phyloP scores from a whole-genome alignment of 2,888 invertebrate genomes.

The Dione juno region DNA sequence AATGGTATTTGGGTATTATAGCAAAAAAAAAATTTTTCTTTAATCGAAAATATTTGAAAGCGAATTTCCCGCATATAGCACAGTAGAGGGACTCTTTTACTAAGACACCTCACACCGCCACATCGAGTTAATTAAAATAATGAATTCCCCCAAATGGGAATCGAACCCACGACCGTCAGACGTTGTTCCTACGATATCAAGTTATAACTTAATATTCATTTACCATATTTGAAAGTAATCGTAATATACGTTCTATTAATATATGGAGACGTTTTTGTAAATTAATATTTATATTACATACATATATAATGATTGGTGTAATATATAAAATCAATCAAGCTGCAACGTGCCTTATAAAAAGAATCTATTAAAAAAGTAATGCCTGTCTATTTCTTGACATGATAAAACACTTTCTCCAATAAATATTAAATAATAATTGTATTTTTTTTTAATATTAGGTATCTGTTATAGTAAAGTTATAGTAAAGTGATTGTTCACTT shows the following conservation, averaged over 20 bases:
- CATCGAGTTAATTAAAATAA: too few relatives aligned
- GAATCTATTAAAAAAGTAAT: background rate
- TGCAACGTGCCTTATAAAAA: background rate
- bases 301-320: background rate
- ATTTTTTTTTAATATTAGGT: background rate
- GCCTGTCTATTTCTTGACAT: background rate
- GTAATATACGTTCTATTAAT: background rate
- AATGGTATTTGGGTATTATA: too few relatives aligned
- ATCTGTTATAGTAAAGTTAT: too few relatives aligned
- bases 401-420: background rate
- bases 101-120: too few relatives aligned
- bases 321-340: background rate
- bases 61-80: too few relatives aligned
- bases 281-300: background rate
- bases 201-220: constrained; percentile 15
- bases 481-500: too few relatives aligned
- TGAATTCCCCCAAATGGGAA: too few relatives aligned
- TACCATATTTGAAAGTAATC: constrained; percentile 4
- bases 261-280: background rate
- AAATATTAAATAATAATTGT: background rate
- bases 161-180: too few relatives aligned
- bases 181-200: too few relatives aligned
- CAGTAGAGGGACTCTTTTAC: too few relatives aligned
- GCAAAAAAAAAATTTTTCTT: too few relatives aligned
- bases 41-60: too few relatives aligned